Evolutionary conservation across 2,797 vertebrate genomes (phyloP).

Genomic region (Helostoma temminkii): DNA sequence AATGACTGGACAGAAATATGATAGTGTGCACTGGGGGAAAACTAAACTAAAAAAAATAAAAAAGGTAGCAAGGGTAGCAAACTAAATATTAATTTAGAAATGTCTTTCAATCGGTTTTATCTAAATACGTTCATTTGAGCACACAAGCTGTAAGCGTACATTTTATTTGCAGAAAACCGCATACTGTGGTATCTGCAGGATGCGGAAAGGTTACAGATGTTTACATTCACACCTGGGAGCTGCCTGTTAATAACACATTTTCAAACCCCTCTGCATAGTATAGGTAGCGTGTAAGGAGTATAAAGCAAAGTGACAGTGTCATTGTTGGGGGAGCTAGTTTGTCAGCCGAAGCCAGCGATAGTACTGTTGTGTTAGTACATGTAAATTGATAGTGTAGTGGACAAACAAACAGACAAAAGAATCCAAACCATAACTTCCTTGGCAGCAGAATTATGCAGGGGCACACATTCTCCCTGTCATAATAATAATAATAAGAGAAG

Average conservation of each 20-base stretch:
- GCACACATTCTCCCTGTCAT: background rate
- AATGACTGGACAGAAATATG: constrained; percentile 15
- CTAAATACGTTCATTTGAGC: background rate
- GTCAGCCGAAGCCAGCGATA: constrained; percentile 7
- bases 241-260: constrained; percentile 19
- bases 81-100: background rate
- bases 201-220: constrained; percentile 23
- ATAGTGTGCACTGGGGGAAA: background rate
- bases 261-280: constrained; percentile 2
- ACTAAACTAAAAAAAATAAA: background rate
- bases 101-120: background rate
- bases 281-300: constrained; percentile 8
- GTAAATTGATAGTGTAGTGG: background rate
- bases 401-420: constrained; percentile 8
- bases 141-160: background rate
- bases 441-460: background rate
- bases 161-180: constrained; percentile 7
- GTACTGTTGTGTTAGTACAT: background rate
- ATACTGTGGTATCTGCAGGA: constrained; percentile 1
- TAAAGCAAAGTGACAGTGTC: background rate
- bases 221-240: constrained; percentile 29
- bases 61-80: constrained; percentile 3
- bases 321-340: background rate
- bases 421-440: background rate
- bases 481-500: constrained; percentile 3